phyloP scores from a whole-genome alignment of 2,888 invertebrate species.

The Torymus texanus region DNA sequence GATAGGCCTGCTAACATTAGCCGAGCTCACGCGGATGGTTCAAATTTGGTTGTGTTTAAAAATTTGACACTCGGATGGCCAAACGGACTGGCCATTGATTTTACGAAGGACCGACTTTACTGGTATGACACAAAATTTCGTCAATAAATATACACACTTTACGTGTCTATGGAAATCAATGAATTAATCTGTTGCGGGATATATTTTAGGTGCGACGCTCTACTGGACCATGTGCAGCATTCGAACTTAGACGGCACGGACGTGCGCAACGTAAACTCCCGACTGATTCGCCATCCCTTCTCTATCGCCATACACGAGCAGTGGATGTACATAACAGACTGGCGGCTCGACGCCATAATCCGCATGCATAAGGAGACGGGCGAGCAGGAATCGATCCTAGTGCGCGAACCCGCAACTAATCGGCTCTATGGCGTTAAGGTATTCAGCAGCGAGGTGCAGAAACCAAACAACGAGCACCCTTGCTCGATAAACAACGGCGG shows the following conservation, averaged over 20 bases:
- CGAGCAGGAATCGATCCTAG: conserved; percentile 89
- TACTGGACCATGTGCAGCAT: conserved; percentile 96
- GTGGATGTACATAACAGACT: conserved; percentile 97
- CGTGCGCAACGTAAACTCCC: conserved; percentile 91
- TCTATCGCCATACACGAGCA: conserved; percentile 93
- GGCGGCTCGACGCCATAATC: conserved; percentile 96
- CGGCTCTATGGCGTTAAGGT: conserved; percentile 94
- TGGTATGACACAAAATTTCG: conserved; percentile 78
- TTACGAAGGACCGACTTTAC: conserved; percentile 89
- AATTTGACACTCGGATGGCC: conserved; percentile 97
- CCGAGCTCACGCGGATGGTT: conserved; percentile 93
- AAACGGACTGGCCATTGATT: conserved; percentile 96
- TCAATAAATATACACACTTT: not conserved
- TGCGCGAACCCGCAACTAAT: conserved; percentile 92
- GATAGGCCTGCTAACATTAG: conserved; percentile 97
- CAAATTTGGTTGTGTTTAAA: conserved; percentile 89
- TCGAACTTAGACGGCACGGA: conserved; percentile 93
- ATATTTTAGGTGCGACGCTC: conserved; percentile 84
- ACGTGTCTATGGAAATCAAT: no score
- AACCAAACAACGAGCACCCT: conserved; percentile 84
- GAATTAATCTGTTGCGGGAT: not conserved
- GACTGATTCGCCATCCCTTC: conserved; percentile 91
- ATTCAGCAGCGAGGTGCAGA: conserved; percentile 86
- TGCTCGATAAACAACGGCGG: conserved; percentile 91
- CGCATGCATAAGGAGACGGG: conserved; percentile 92